Percentiles rank a stretch among this genome's conserved stretches.
Evolutionary conservation across 2,888 invertebrate species (phyloP).

Genomic region (Seira musarum): DNA sequence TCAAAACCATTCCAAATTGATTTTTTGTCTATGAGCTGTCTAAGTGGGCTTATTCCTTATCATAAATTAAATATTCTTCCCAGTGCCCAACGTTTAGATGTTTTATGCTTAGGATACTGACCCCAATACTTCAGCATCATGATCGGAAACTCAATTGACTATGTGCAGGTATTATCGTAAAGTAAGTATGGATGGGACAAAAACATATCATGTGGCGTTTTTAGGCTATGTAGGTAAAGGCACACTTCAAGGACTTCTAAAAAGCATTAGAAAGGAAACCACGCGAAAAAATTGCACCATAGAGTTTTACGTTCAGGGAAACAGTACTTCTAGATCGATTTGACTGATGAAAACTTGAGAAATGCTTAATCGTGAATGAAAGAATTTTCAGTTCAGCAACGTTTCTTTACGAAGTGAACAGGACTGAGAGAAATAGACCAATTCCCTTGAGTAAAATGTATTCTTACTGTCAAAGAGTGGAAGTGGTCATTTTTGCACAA

Average conservation of each 20-base stretch:
- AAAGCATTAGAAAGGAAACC: too few species aligned
- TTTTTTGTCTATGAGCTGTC: not conserved
- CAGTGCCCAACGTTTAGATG: not conserved
- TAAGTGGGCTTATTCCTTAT: not conserved
- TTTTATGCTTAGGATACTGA: not conserved
- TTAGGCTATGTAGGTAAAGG: not conserved
- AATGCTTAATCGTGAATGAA: too few species aligned
- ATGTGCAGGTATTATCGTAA: conserved; percentile 21
- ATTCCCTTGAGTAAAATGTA: too few species aligned
- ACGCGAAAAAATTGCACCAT: too few species aligned
- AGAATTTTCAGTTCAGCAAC: too few species aligned
- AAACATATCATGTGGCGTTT: not conserved
- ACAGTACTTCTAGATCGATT: too few species aligned
- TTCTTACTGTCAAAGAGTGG: too few species aligned
- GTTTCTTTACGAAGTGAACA: too few species aligned
- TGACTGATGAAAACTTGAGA: too few species aligned
- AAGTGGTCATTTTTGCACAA: too few species aligned
- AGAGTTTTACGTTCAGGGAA: too few species aligned
- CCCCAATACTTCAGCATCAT: conserved; percentile 34
- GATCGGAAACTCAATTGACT: conserved; percentile 20
- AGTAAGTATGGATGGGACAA: not conserved
- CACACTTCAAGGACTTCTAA: not conserved
- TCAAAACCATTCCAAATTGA: not conserved
- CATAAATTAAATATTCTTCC: conserved; percentile 8
- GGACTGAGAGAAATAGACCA: too few species aligned